Percentiles rank a stretch among this genome's conserved stretches.
Evolutionary conservation across 2,888 invertebrate genomes (phyloP).

Genomic region (Hirtodrosophila alboralis): DNA sequence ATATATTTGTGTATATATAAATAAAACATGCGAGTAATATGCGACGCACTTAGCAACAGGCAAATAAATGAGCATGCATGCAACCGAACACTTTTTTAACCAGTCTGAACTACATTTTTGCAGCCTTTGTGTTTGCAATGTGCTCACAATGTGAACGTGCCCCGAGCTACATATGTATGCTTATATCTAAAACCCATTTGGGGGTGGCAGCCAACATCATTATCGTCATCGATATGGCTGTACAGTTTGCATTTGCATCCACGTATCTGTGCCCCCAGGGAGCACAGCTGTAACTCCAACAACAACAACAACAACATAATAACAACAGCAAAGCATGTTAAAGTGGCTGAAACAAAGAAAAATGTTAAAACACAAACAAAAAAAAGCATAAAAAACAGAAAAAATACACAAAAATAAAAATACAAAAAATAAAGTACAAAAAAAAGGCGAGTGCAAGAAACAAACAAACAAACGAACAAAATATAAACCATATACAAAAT

Average conservation of each 20-base stretch:
- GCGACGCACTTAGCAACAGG: slow-evolving; percentile 30
- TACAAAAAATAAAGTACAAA: slow-evolving; percentile 52
- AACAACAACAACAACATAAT: slow-evolving; percentile 20
- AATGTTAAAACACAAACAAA: slow-evolving; percentile 22
- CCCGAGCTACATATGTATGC: slow-evolving; percentile 13
- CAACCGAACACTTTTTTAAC: neutral
- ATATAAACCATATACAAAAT: slow-evolving; percentile 35
- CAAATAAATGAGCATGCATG: slow-evolving; percentile 35
- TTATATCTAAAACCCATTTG: slow-evolving; percentile 18
- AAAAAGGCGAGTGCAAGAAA: slow-evolving; percentile 63
- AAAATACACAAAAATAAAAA: slow-evolving; percentile 10
- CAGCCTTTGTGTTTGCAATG: slow-evolving; percentile 1
- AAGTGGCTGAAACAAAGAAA: slow-evolving; percentile 62
- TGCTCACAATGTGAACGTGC: slow-evolving; percentile 20
- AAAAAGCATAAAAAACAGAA: slow-evolving; percentile 8
- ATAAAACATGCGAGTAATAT: neutral
- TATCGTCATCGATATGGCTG: slow-evolving; percentile 42
- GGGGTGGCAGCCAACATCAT: slow-evolving; percentile 17
- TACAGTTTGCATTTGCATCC: slow-evolving; percentile 11
- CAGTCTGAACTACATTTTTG: neutral
- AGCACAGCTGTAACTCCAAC: neutral
- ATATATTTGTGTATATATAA: no score
- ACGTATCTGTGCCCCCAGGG: slow-evolving; percentile 2
- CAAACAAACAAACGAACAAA: slow-evolving; percentile 46
- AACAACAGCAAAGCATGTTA: slow-evolving; percentile 28